These are phyloP conservation scores for Mobula hypostoma DNA, from an alignment of 2,113 vertebrate genomes.

Conservation along the genomic window DNA sequence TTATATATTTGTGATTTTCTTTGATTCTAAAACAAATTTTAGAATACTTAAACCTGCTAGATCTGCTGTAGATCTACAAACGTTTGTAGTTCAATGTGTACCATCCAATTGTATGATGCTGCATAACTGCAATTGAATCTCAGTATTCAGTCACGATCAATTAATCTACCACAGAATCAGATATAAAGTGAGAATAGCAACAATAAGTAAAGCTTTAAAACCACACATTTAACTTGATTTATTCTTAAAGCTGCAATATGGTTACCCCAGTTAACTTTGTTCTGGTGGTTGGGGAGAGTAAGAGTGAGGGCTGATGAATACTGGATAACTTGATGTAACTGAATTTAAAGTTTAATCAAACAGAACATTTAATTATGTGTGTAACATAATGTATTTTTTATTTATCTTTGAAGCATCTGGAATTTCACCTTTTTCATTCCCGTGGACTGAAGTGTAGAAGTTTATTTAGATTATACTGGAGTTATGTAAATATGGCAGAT, in stretches of 20 bases:
- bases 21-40: background rate
- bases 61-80: too few relatives aligned
- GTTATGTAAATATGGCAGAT: too few relatives aligned
- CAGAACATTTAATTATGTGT: background rate
- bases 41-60: background rate
- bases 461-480: too few relatives aligned
- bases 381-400: background rate
- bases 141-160: background rate
- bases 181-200: background rate
- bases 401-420: background rate
- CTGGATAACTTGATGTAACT: background rate
- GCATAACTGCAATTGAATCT: background rate
- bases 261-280: background rate
- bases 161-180: background rate
- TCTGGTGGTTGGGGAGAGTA: too few relatives aligned
- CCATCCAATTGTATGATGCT: background rate
- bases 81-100: too few relatives aligned
- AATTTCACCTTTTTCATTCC: background rate
- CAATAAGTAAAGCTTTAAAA: background rate
- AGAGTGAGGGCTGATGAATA: background rate
- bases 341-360: background rate
- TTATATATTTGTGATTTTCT: background rate
- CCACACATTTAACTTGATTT: too few relatives aligned
- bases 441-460: background rate
- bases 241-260: background rate